Evolutionary conservation across 2,113 vertebrate genomes (phyloP), one percentile per base, ranked within the genome.

Genomic region (Hemiprocne comata): DNA sequence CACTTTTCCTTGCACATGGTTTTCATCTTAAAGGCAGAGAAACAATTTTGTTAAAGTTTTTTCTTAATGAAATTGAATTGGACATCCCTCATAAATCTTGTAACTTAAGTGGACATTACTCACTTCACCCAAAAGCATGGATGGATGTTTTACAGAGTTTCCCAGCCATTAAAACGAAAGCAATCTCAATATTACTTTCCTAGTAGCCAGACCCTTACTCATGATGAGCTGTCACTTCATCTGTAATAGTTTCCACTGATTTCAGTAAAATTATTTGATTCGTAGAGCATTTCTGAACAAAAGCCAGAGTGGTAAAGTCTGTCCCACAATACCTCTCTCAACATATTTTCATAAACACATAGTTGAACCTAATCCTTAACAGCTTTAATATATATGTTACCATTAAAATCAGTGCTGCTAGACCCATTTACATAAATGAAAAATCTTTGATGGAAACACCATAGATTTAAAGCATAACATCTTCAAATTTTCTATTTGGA

Each of bases 81-180:
- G 97, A 97, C 97, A 70, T 95, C 85, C 60, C 77, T 97, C 95
- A 94, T 98, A 97, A 97, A 97, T 97, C 97, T 98, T 98, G 89
- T 96, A 97, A 97, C 94, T 97, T 96, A 96, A 96, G 96, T 85
- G 96, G 93, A 96, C 89, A 95, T 97, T 97, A 94, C 78, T 97
- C 86, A 97, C 73, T 97, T 97, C 93, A 94, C 85, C 88, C 78
- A 93, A 97, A 95, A 97, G 89, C 92, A 93, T 73, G 93, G 88
- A 95, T 84, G 55, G 44, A 88, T 92, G 50, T 77, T 96, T 92
- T 80, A 88, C 90, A 91, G 90, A 94, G 4, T 93, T 95, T 96
- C 51, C 38, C 38, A 72, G 70, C 71, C 80, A 95, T 96, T 95
- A 95, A 97, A 97, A 96, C 90, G 85, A 96, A 96, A 96, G 54